Evolutionary conservation across 2,113 vertebrate species (phyloP), one percentile per base, ranked within the genome.

Genomic region (Lates calcarifer): DNA sequence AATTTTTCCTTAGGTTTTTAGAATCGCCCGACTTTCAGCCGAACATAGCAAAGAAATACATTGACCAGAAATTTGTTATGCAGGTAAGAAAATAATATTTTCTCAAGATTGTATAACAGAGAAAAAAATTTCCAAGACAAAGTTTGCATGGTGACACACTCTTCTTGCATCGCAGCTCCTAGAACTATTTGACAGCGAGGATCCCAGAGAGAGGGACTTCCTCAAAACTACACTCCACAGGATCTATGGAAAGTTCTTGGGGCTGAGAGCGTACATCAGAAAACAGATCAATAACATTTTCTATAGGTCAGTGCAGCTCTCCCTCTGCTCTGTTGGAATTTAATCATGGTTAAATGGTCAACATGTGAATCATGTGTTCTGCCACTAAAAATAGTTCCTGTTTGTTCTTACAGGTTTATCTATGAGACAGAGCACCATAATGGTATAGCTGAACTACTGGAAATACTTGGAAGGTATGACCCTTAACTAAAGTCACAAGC

Each of bases 271-370:
- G 49, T 99, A 99, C 95, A 99, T 99, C 94, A 96, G 98, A 92
- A 99, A 99, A 95, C 98, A 99, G 92, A 98, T 99, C 90, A 99
- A 99, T 96, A 99, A 99, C 95, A 99, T 99, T 97, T 99, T 99
- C 96, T 99, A 99, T 97, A 99, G 97, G 98, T 98, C 90, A 84
- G 97, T 90, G 22, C 31, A 17, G 17, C 20, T 37, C 35, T 49
- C 31, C 22, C 17, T 1, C 22, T 2, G 7, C 15, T 22, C 18
- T 29, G 22, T 58, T 62, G n/a, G 6, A 61, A 31, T 74, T n/a
- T 29, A 28, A 66, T 39, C 14, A 10, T 39, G 20, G 56, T 26
- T 8, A 24, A 61, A 33, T 53, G 51, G 24, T 51, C 33, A 18
- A 28, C 0, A 7, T 18, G 6, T 57, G 26, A 56, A 13, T 55